A percentile compares a stretch with the other conserved stretches of the same genome.
Conservation (phyloP, 2,113 vertebrate genomes). For the Numida meleagris region DNA sequence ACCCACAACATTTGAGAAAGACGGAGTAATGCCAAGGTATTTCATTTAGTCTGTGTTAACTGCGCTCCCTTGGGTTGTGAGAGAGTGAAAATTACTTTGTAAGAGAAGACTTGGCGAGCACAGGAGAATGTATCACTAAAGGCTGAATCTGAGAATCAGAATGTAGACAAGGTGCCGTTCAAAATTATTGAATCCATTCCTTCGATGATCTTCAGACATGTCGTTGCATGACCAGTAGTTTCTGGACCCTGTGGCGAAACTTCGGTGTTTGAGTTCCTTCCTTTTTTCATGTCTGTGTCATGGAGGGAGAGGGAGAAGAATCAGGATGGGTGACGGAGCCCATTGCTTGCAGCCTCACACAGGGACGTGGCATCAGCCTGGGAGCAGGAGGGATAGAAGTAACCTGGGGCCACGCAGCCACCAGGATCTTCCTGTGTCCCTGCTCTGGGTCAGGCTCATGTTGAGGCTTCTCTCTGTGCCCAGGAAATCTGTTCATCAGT, state of each 20-base stretch:
- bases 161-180: neutral
- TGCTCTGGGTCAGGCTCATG: neutral
- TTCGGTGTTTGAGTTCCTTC: neutral
- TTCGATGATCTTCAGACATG: neutral
- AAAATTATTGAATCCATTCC: neutral
- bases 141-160: neutral
- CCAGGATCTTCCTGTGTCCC: neutral
- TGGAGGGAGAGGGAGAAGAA: neutral
- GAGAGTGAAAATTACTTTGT: slow-evolving; percentile 36
- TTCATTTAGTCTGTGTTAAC: slow-evolving; percentile 30
- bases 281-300: neutral
- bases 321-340: neutral
- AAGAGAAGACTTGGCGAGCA: neutral
- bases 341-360: neutral
- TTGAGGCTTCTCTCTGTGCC: neutral
- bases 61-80: neutral
- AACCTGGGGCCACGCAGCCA: neutral
- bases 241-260: neutral
- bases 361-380: neutral
- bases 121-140: neutral
- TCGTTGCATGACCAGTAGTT: neutral
- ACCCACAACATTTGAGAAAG: slow-evolving; percentile 11
- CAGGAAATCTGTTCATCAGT: neutral
- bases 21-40: neutral
- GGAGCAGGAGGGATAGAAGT: neutral